Conservation (phyloP, 2,797 vertebrate genomes). For the Notolepis coatsorum region DNA sequence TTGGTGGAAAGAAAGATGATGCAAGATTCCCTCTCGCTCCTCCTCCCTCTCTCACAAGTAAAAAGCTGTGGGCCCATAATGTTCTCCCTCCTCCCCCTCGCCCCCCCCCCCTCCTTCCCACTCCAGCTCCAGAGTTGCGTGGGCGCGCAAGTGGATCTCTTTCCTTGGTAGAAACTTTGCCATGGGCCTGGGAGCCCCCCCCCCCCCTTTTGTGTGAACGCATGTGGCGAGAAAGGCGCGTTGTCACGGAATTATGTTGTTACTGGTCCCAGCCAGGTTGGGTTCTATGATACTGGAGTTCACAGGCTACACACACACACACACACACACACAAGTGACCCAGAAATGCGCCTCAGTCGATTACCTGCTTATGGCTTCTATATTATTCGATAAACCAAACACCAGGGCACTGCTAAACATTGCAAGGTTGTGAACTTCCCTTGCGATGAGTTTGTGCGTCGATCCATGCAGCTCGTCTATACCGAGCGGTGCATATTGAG, state of each 20-base stretch:
- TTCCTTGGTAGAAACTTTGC: conserved; percentile 51
- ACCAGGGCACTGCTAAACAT: conserved; percentile 14
- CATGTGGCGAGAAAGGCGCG: conserved; percentile 70
- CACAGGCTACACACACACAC: conserved; percentile 1
- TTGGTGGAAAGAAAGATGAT: conserved; percentile 4
- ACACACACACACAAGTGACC: conserved; percentile 7
- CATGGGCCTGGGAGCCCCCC: conserved; percentile 45
- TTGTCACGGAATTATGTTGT: conserved; percentile 75
- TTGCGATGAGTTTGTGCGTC: conserved; percentile 50
- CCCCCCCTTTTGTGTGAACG: conserved; percentile 68
- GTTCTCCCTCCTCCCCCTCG: neutral
- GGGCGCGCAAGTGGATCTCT: conserved; percentile 61
- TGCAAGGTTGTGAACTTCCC: conserved; percentile 46
- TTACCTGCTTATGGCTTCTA: conserved; percentile 54
- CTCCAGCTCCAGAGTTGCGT: conserved; percentile 56
- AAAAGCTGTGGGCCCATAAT: conserved; percentile 40
- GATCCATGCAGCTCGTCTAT: conserved; percentile 44
- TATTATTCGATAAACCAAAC: conserved; percentile 62
- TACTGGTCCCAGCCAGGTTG: conserved; percentile 40
- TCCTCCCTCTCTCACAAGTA: conserved; percentile 33
- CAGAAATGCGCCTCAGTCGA: conserved; percentile 42
- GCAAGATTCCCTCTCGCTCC: conserved; percentile 24
- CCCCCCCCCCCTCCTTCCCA: neutral
- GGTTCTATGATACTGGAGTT: conserved; percentile 14
- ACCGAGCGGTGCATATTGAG: conserved; percentile 59